Conservation (phyloP, 1,140 invertebrate genomes). For the Coenobita brevimanus region DNA sequence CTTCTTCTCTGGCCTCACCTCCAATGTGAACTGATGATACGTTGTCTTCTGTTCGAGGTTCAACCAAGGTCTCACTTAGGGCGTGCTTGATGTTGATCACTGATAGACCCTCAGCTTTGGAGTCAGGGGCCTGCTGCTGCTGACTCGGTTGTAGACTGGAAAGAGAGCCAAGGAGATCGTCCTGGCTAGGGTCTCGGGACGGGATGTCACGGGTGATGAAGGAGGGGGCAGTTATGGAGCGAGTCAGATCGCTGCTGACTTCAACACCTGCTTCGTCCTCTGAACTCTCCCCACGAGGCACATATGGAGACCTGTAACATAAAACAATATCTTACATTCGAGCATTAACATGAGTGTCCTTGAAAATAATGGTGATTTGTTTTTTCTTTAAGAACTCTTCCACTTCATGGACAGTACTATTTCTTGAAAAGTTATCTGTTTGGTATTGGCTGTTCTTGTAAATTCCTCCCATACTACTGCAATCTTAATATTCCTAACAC, state of each 20-base stretch:
- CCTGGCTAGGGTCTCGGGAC: conserved; percentile 69
- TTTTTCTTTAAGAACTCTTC: no score
- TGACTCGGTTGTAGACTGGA: conserved; percentile 28
- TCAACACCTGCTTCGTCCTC: conserved; percentile 45
- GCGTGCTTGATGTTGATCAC: conserved; percentile 59
- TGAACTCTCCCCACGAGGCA: conserved; percentile 66
- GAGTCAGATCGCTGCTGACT: conserved; percentile 31
- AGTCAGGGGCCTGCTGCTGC: background rate
- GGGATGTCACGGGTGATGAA: conserved; percentile 57
- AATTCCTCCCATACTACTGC: no score
- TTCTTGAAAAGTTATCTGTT: no score
- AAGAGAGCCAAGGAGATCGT: conserved; percentile 29
- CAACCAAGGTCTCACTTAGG: conserved; percentile 39
- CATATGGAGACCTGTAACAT: conserved; percentile 71
- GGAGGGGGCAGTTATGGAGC: conserved; percentile 54
- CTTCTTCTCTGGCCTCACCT: conserved; percentile 39
- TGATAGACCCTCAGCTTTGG: conserved; percentile 14
- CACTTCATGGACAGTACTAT: no score
- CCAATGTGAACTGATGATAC: conserved; percentile 38
- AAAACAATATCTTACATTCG: background rate
- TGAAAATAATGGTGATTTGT: no score
- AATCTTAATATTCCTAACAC: no score
- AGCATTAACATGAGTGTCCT: no score
- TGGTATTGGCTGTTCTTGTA: no score
- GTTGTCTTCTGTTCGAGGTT: conserved; percentile 44